A percentile compares a stretch with the other conserved stretches of the same genome.
Evolutionary conservation across 2,113 vertebrate species (phyloP).

Genomic region (Leucoraja erinaceus): DNA sequence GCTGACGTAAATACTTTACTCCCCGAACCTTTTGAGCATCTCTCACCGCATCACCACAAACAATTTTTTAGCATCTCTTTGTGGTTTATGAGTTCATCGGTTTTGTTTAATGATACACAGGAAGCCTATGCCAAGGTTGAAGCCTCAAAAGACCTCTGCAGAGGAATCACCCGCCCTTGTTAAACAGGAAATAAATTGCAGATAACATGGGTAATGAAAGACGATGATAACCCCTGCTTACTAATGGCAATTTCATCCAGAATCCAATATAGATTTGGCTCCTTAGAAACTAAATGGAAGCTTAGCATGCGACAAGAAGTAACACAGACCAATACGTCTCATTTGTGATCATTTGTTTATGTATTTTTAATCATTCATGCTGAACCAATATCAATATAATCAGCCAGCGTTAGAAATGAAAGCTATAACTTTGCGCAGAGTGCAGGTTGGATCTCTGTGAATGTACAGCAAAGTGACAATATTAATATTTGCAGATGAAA

Average conservation of each 20-base stretch:
- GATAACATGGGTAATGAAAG: not conserved
- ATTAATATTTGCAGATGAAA: not conserved
- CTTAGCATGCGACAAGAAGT: not conserved
- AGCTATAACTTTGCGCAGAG: not conserved
- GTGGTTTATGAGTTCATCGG: not conserved
- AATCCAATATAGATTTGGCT: not conserved
- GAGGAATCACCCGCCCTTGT: not conserved
- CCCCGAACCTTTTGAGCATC: not conserved
- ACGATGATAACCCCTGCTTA: not conserved
- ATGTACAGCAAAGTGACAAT: not conserved
- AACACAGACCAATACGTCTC: not conserved
- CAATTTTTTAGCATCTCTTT: not conserved
- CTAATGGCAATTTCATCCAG: not conserved
- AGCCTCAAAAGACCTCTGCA: not conserved
- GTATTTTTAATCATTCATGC: not conserved
- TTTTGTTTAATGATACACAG: constrained; percentile 14
- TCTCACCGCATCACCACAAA: not conserved
- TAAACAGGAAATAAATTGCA: not conserved
- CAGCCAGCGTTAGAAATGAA: not conserved
- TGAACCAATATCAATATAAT: not conserved
- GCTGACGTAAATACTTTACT: not conserved
- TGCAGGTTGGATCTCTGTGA: not conserved
- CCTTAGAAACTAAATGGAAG: not conserved
- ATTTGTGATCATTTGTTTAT: not conserved
- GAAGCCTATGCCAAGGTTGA: not conserved